Conservation (phyloP, 2,797 vertebrate species). For the Sphenopsis melanotis region DNA sequence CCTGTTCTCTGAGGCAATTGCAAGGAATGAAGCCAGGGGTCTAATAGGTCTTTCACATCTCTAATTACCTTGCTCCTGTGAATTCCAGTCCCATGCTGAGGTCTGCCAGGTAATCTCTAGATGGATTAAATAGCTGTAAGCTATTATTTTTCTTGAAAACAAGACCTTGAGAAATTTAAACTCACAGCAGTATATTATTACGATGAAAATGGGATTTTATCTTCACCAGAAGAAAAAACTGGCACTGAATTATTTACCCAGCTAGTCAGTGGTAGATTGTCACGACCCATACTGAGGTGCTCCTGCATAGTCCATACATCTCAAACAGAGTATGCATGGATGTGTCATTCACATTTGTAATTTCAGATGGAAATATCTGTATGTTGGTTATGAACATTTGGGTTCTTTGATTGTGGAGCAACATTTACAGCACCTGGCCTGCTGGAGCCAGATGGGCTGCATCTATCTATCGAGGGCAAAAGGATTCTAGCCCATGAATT, state of each 20-base stretch:
- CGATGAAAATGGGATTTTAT: neutral
- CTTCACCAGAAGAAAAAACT: neutral
- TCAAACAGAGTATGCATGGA: neutral
- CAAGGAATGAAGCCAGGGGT: neutral
- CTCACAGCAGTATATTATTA: neutral
- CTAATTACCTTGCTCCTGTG: neutral
- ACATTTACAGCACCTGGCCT: neutral
- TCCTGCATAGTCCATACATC: neutral
- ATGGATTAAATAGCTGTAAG: neutral
- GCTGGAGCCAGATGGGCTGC: neutral
- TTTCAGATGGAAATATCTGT: neutral
- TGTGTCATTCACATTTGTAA: neutral
- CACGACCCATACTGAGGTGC: neutral
- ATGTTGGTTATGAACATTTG: neutral
- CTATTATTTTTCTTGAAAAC: neutral
- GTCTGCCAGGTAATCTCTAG: neutral
- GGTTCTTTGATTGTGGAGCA: neutral
- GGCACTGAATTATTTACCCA: neutral
- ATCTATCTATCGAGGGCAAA: neutral
- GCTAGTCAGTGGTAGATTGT: neutral
- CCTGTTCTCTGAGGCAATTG: neutral
- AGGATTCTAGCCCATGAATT: neutral
- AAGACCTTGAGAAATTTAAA: neutral
- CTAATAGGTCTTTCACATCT: neutral
- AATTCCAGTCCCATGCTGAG: neutral